Evolutionary conservation across 2,888 invertebrate species (phyloP).

Genomic region (Machimus rusticus): DNA sequence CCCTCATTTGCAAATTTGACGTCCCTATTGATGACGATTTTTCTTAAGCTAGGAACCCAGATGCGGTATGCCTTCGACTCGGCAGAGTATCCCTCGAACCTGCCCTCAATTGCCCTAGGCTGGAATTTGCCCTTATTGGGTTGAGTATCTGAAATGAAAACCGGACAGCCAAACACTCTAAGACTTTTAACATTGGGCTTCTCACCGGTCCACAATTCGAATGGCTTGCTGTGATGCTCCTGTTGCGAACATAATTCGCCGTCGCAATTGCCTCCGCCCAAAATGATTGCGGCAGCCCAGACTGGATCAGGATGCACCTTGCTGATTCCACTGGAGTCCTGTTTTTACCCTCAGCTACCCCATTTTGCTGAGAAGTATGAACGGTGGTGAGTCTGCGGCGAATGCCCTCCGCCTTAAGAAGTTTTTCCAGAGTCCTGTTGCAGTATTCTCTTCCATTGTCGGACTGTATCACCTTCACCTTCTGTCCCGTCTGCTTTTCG

Average conservation of each 20-base stretch:
- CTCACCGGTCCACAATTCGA: background rate
- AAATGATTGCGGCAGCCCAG: background rate
- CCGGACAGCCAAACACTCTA: too few relatives aligned
- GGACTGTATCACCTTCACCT: background rate
- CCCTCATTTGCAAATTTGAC: too few relatives aligned
- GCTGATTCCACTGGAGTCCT: background rate
- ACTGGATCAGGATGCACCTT: background rate
- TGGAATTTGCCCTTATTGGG: too few relatives aligned
- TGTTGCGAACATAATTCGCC: too few relatives aligned
- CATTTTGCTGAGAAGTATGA: background rate
- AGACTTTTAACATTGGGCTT: background rate
- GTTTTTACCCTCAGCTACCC: background rate
- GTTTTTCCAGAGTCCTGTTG: background rate
- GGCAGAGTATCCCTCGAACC: too few relatives aligned
- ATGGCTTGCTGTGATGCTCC: background rate
- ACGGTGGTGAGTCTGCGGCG: background rate
- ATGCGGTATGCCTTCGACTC: too few relatives aligned
- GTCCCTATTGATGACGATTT: too few relatives aligned
- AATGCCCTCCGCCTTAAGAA: background rate
- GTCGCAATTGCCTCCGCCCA: too few relatives aligned
- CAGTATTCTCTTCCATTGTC: background rate
- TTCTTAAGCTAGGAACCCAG: too few relatives aligned
- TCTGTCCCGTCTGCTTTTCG: too few relatives aligned
- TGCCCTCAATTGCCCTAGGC: too few relatives aligned
- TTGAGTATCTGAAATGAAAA: too few relatives aligned